Evolutionary conservation across 2,888 invertebrate genomes (phyloP).

Genomic region (Brassicogethes aeneus): DNA sequence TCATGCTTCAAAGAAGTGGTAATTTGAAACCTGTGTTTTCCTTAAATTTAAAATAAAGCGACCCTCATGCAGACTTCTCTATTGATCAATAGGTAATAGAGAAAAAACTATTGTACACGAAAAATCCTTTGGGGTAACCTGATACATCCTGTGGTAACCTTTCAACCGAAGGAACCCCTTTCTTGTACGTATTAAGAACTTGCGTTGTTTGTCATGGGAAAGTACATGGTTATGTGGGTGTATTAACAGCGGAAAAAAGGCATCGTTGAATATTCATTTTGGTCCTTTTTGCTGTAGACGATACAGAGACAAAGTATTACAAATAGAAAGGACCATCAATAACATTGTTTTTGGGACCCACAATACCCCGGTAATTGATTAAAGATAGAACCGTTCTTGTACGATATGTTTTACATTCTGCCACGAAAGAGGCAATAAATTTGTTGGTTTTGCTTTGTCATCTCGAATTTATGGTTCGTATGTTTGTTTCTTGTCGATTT

Average conservation of each 20-base stretch:
- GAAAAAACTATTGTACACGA: slow-evolving; percentile 8
- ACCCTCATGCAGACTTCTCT: slow-evolving; percentile 7
- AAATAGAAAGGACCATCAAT: not conserved
- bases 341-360: not conserved
- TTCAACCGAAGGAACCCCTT: slow-evolving; percentile 11
- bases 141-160: slow-evolving; percentile 13
- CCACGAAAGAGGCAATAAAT: not conserved
- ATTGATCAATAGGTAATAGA: not conserved
- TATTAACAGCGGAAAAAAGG: slow-evolving; percentile 7
- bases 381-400: not conserved
- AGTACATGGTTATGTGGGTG: slow-evolving; percentile 11
- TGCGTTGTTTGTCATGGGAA: slow-evolving; percentile 12
- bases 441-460: not conserved
- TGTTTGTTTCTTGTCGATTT: no score
- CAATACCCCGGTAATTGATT: not conserved
- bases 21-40: slow-evolving; percentile 10
- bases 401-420: not conserved
- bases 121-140: slow-evolving; percentile 7
- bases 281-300: not conserved
- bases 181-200: slow-evolving; percentile 9
- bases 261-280: slow-evolving; percentile 10
- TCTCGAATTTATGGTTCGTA: no score
- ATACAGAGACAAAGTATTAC: slow-evolving; percentile 1
- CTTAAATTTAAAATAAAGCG: slow-evolving; percentile 12
- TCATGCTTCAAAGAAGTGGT: slow-evolving; percentile 10